These are phyloP conservation scores for Lota lota DNA, from an alignment of 2,113 vertebrate genomes.

Conservation along the genomic window DNA sequence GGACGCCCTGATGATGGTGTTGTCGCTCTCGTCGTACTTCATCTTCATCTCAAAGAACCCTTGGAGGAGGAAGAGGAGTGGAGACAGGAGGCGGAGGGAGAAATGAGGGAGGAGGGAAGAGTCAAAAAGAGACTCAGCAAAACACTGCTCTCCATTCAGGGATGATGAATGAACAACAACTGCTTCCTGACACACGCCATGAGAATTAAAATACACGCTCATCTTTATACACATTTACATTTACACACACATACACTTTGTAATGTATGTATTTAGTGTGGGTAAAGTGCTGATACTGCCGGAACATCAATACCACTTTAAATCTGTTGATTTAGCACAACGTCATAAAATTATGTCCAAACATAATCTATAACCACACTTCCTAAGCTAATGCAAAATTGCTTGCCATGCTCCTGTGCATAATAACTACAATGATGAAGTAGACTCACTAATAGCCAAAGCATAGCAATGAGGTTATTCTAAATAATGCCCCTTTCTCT, in stretches of 20 bases:
- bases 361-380: neutral
- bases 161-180: constrained; percentile 11
- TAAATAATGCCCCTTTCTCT: neutral
- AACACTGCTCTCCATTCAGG: neutral
- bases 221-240: neutral
- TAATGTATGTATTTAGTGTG: neutral
- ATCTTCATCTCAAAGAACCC: constrained; percentile 99
- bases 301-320: neutral
- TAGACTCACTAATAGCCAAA: neutral
- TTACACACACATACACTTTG: neutral
- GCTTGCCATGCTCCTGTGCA: neutral
- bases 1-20: constrained; percentile 85
- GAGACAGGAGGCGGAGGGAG: neutral
- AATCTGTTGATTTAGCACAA: constrained; percentile 12
- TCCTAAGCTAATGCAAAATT: constrained; percentile 12
- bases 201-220: neutral
- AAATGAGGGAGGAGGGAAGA: neutral
- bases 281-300: neutral
- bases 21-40: constrained; percentile 96
- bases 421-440: neutral
- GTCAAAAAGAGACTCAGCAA: neutral
- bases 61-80: constrained; percentile 34
- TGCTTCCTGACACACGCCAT: neutral
- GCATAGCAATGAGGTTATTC: neutral
- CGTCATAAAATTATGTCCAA: constrained; percentile 1